These are phyloP conservation scores for Podargus strigoides DNA, from an alignment of 2,797 vertebrate species.

Conservation along the genomic window DNA sequence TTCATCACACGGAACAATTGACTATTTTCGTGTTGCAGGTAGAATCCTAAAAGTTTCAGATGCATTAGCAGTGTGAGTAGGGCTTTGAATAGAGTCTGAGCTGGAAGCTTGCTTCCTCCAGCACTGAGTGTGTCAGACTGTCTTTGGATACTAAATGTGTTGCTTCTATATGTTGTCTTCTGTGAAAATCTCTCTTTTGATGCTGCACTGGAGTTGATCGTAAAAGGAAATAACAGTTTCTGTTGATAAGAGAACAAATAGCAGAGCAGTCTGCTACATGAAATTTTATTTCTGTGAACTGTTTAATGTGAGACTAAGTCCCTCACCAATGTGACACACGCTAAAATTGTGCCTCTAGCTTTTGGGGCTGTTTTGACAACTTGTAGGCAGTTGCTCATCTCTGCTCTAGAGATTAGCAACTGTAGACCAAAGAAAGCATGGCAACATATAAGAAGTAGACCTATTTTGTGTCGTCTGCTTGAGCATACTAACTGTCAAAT, in stretches of 20 bases:
- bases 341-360: neutral
- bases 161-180: neutral
- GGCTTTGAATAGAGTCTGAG: neutral
- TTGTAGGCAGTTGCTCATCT: neutral
- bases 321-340: neutral
- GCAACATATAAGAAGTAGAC: neutral
- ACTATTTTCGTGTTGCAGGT: neutral
- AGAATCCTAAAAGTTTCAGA: neutral
- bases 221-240: neutral
- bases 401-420: neutral
- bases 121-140: accelerated
- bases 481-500: neutral
- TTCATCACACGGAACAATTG: neutral
- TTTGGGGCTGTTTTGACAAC: neutral
- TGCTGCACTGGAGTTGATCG: neutral
- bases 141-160: neutral
- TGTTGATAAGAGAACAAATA: neutral
- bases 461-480: neutral
- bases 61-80: accelerated
- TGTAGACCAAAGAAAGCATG: neutral
- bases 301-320: neutral
- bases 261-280: neutral
- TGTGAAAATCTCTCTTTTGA: neutral
- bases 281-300: neutral
- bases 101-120: neutral